Percentiles rank a stretch among this genome's conserved stretches.
These are phyloP conservation scores for Poeciliopsis retropinna DNA, from an alignment of 2,113 vertebrate genomes.

Conservation along the genomic window DNA sequence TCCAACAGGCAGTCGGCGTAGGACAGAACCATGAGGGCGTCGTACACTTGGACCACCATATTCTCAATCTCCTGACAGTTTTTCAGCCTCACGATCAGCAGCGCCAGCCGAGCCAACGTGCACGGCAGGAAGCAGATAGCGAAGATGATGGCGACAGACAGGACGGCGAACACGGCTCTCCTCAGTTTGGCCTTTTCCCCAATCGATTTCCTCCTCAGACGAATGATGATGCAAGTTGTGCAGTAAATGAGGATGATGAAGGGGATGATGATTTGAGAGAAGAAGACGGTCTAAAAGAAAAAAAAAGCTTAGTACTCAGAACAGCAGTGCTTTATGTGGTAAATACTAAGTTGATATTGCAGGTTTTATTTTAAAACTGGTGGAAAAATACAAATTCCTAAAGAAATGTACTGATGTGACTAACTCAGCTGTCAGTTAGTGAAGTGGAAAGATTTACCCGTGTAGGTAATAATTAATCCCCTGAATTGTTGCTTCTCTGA, in stretches of 20 bases:
- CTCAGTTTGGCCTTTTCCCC: conserved; percentile 74
- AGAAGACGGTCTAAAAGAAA: conserved; percentile 60
- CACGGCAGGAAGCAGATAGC: conserved; percentile 78
- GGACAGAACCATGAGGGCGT: conserved; percentile 79
- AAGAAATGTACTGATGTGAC: background rate
- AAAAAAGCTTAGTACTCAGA: background rate
- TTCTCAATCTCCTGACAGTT: conserved; percentile 30
- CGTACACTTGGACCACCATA: conserved; percentile 65
- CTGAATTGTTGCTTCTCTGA: background rate
- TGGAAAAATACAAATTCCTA: background rate
- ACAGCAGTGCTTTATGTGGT: too few relatives aligned
- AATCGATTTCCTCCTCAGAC: conserved; percentile 71
- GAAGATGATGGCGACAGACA: conserved; percentile 71
- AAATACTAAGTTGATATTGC: background rate
- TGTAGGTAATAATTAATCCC: background rate
- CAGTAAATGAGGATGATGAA: conserved; percentile 79
- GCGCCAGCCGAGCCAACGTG: conserved; percentile 69
- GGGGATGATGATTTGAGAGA: conserved; percentile 77
- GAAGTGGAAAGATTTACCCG: background rate
- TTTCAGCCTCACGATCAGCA: conserved; percentile 45
- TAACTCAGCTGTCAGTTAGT: background rate
- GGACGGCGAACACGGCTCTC: conserved; percentile 68
- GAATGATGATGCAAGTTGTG: conserved; percentile 61
- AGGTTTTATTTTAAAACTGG: background rate
- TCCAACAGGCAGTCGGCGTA: conserved; percentile 84